Base-by-base conservation (phyloP, 2,888 invertebrate species). In the Plebejus anna region DNA sequence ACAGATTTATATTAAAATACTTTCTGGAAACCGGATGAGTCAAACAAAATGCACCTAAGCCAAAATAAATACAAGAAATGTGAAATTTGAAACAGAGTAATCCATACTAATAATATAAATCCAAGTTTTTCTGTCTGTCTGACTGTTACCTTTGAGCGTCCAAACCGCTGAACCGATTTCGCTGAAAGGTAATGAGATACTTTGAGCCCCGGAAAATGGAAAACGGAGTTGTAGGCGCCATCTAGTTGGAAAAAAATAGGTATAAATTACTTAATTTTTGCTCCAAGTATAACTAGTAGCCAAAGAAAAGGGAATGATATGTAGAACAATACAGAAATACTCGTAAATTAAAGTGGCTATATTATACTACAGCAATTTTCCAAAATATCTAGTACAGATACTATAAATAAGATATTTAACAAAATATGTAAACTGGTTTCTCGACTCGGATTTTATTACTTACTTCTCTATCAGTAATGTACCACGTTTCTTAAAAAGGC, bases 391-490 rank as follows among this genome's bases (percentile, higher is more conserved):
- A 11, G 22, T 28, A 61, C 28, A 61, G 16, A 16, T 16, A 55
- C 4, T 16, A 55, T 55, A 55, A 61, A 61, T 61, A 11, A 66
- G 66, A 66, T 32, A 13, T 32, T 32, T 32, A 66, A 66, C 66
- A 66, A 66, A 32, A 22, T 22, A 11, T 66, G 32, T 66, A 13
- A 66, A 66, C 32, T 36, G 11, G 66, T 36, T 66, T 32, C 5
- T 11, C 66, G 11, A 36, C 32, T 66, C 4, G 28, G 11, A 61
- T 61, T 66, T 66, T 36, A 66, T 66, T 32, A 66, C 66, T 66
- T 16, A 66, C 32, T 66, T 66, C 66, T 66, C 66, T 66, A 66
- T 66, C 66, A 36, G 66, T 66, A 66, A 66, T 66, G 66, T 66
- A 32, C 13, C 16, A 16, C 32, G 66, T 36, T 66, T 36, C 66